Percentiles rank a stretch among this genome's conserved stretches.
phyloP scores from a whole-genome alignment of 2,797 vertebrate genomes.

The Tapirus indicus region DNA sequence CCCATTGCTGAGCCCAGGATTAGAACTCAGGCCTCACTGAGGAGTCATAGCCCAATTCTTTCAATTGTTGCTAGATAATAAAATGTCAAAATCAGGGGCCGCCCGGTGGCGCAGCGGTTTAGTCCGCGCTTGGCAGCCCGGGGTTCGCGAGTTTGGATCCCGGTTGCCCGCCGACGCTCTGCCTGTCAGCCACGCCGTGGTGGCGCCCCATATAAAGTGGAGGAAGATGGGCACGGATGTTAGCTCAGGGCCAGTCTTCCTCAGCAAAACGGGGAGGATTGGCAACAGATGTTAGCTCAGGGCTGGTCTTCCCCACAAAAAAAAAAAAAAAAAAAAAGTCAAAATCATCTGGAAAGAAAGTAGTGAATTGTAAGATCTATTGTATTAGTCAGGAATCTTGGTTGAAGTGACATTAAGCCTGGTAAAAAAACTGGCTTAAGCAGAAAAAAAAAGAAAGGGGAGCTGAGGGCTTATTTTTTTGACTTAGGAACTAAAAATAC shows the following conservation, averaged over 20 bases:
- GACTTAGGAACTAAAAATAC: background rate
- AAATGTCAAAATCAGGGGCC: background rate
- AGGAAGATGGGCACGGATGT: no score
- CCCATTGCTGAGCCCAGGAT: background rate
- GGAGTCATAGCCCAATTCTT: background rate
- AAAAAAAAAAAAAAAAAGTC: no score
- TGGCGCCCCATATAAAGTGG: no score
- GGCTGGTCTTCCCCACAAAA: no score
- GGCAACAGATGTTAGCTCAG: no score
- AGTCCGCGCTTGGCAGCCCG: no score
- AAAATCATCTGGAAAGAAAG: background rate
- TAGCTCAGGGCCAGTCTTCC: no score
- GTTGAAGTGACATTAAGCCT: background rate
- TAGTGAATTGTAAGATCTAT: constrained; percentile 5
- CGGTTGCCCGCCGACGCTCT: no score
- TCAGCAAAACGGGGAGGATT: no score
- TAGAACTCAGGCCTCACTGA: background rate
- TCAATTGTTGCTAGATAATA: background rate
- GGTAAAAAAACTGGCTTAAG: background rate
- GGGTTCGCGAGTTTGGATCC: no score
- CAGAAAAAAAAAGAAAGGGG: background rate
- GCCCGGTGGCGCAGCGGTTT: no score
- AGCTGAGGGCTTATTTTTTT: background rate
- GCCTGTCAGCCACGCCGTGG: no score
- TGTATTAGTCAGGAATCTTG: background rate